These are phyloP conservation scores for Seriola rivoliana DNA, from an alignment of 2,113 vertebrate genomes.

Conservation along the genomic window DNA sequence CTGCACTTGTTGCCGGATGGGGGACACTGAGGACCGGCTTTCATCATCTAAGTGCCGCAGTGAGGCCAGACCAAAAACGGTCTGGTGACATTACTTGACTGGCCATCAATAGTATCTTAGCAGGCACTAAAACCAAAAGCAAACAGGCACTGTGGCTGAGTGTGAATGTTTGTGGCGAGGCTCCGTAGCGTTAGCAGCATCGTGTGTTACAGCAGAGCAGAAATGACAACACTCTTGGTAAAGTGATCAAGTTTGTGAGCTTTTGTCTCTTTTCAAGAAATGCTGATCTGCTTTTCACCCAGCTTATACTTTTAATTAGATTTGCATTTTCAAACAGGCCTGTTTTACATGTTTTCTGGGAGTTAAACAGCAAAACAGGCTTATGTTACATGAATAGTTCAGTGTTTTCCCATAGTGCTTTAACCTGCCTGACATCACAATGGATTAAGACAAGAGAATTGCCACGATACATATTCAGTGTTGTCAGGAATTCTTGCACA, in stretches of 20 bases:
- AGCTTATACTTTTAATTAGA: conserved; percentile 74
- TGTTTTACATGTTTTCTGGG: conserved; percentile 70
- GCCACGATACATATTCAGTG: conserved; percentile 38
- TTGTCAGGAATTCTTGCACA: conserved; percentile 57
- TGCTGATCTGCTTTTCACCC: conserved; percentile 66
- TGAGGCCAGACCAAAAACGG: conserved; percentile 87
- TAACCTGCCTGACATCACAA: conserved; percentile 25
- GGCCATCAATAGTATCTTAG: conserved; percentile 91
- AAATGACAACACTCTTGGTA: conserved; percentile 52
- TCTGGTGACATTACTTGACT: conserved; percentile 96
- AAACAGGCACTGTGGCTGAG: conserved; percentile 76
- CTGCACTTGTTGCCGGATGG: conserved; percentile 85
- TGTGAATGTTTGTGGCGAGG: conserved; percentile 56
- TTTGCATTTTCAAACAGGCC: conserved; percentile 66
- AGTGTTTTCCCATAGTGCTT: conserved; percentile 49
- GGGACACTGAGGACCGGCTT: conserved; percentile 85
- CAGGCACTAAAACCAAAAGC: conserved; percentile 83
- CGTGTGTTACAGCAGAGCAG: conserved; percentile 9
- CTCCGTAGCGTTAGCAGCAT: conserved; percentile 27
- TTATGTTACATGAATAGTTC: conserved; percentile 61
- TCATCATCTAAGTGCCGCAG: conserved; percentile 90
- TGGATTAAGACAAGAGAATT: conserved; percentile 54
- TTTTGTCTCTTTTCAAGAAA: conserved; percentile 62
- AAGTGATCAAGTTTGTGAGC: conserved; percentile 50
- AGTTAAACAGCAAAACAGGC: conserved; percentile 62